Evolutionary conservation across 2,113 vertebrate genomes (phyloP).

Genomic region (Leuciscus idus): DNA sequence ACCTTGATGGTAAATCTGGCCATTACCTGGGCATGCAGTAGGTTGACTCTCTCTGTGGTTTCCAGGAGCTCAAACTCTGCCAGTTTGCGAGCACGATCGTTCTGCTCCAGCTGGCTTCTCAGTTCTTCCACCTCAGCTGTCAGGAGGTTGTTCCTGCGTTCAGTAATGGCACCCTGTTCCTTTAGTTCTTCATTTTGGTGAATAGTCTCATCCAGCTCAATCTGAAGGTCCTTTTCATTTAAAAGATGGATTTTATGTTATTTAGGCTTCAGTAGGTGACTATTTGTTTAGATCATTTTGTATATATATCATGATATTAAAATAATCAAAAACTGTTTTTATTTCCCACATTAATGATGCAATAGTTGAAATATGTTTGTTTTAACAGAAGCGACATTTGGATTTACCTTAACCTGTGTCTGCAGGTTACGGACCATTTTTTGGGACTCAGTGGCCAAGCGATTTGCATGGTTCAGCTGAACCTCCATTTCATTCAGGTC

Average conservation of each 20-base stretch:
- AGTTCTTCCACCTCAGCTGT: slow-evolving; percentile 86
- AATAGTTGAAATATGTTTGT: not conserved
- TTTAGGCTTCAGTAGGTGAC: not conserved
- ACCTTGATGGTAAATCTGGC: not conserved
- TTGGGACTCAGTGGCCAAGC: slow-evolving; percentile 86
- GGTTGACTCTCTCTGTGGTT: slow-evolving; percentile 85
- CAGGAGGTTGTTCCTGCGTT: slow-evolving; percentile 85
- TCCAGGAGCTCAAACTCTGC: slow-evolving; percentile 91
- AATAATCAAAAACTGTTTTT: not conserved
- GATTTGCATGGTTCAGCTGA: slow-evolving; percentile 88
- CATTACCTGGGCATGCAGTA: slow-evolving; percentile 88
- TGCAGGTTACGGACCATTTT: slow-evolving; percentile 84
- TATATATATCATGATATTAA: not conserved
- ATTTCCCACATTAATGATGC: not conserved
- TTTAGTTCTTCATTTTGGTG: slow-evolving; percentile 84
- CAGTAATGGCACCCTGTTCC: slow-evolving; percentile 84
- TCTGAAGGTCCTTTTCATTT: slow-evolving; percentile 81
- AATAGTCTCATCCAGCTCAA: slow-evolving; percentile 86
- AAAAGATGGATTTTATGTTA: not conserved
- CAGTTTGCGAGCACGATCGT: slow-evolving; percentile 84
- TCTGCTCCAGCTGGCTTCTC: slow-evolving; percentile 84
- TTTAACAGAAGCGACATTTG: not conserved
- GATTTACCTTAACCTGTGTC: slow-evolving; percentile 86
- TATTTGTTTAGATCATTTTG: not conserved
- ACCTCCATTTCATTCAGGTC: slow-evolving; percentile 94